phyloP scores from a whole-genome alignment of 2,888 invertebrate genomes.

The Xylocampa areola region DNA sequence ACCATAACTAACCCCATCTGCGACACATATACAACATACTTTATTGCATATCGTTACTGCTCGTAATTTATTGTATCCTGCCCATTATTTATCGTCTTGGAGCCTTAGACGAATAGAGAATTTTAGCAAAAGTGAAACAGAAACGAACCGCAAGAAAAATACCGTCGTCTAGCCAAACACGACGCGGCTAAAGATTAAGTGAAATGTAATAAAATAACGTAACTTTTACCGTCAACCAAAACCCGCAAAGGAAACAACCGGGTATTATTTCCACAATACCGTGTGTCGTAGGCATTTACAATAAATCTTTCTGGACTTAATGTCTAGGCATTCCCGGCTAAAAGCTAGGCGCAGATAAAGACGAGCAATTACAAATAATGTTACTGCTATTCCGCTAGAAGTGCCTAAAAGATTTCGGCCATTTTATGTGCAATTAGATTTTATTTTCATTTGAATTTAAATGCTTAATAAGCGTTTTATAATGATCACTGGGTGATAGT shows the following conservation, averaged over 20 bases:
- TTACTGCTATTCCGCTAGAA: constrained; percentile 23
- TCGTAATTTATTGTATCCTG: no score
- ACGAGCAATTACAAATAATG: constrained; percentile 42
- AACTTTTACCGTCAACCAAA: constrained; percentile 14
- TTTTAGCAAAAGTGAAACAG: no score
- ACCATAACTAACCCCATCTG: no score
- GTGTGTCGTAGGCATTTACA: constrained; percentile 27
- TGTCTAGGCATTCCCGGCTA: constrained; percentile 19
- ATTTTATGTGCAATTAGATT: constrained; percentile 9
- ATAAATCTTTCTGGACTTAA: constrained; percentile 42
- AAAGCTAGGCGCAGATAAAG: constrained; percentile 35
- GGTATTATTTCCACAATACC: constrained; percentile 7
- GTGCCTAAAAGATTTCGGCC: constrained; percentile 19
- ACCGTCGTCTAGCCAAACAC: no score
- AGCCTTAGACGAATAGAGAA: no score
- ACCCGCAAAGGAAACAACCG: constrained; percentile 27
- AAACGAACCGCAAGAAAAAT: no score
- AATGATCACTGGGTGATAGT: not conserved
- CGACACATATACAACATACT: no score
- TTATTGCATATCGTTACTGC: no score
- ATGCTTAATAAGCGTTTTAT: not conserved
- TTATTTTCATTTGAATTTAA: constrained; percentile 11
- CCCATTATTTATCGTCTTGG: no score
- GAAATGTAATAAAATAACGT: constrained; percentile 7
- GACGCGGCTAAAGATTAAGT: not conserved